phyloP scores from a whole-genome alignment of 2,797 vertebrate species.

The Halcyon badia region DNA sequence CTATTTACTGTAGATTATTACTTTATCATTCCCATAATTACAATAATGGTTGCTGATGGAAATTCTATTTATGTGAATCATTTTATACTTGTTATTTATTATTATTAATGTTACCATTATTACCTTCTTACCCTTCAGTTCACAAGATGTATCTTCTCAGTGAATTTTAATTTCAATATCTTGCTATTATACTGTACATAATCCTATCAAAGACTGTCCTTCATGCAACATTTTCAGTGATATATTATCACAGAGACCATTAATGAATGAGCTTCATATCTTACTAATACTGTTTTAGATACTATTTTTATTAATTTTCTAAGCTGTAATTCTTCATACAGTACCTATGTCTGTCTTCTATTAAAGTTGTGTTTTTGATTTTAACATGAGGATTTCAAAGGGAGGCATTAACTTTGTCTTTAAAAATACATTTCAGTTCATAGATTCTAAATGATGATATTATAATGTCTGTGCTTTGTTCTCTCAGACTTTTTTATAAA shows the following conservation, averaged over 20 bases:
- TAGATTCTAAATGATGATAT: conserved; percentile 73
- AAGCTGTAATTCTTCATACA: conserved; percentile 81
- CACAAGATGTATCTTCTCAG: conserved; percentile 86
- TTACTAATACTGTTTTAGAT: conserved; percentile 93
- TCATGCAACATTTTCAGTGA: conserved; percentile 93
- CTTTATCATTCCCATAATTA: conserved; percentile 88
- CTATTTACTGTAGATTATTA: conserved; percentile 92
- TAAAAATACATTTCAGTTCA: conserved; percentile 77
- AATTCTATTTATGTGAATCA: conserved; percentile 90
- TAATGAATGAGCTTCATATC: conserved; percentile 93
- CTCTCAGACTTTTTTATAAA: conserved; percentile 61
- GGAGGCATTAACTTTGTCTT: conserved; percentile 76
- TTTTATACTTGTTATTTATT: conserved; percentile 94
- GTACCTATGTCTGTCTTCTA: conserved; percentile 81
- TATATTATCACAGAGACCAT: conserved; percentile 89
- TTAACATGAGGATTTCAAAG: conserved; percentile 82
- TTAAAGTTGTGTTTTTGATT: conserved; percentile 83
- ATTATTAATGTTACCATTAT: conserved; percentile 86
- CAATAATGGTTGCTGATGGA: conserved; percentile 87
- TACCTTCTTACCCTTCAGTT: conserved; percentile 86
- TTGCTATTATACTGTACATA: conserved; percentile 90
- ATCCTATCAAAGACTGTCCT: conserved; percentile 93
- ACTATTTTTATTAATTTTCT: conserved; percentile 92
- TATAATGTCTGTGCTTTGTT: conserved; percentile 73
- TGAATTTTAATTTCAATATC: conserved; percentile 94